Evolutionary conservation across 2,797 vertebrate species (phyloP), one percentile per base, ranked within the genome.

Genomic region (Knipowitschia caucasica): DNA sequence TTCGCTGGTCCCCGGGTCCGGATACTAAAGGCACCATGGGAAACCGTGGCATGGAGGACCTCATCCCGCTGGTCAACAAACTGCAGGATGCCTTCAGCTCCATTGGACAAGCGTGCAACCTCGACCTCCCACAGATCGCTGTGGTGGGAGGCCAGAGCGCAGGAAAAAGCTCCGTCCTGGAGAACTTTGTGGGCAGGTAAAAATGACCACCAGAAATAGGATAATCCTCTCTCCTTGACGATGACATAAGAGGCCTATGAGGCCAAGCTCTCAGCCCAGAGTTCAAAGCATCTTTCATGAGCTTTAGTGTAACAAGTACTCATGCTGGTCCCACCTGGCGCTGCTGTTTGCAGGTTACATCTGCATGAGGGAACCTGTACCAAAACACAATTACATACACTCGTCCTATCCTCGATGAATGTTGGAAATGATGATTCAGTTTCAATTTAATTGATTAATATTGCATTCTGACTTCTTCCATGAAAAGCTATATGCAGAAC

Each of bases 181-280:
- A 97, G 90, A 97, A 94, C 92, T 97, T 95, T 86, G 94, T 97
- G n/a, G 95, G 94, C 83, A 94, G 92, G 94, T 96, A 82, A 79
- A 71, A 67, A 25, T 68, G 71, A 83, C 71, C 66, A 76, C 77
- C 65, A 63, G 62, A 81, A 82, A 76, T 77, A 83, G 78, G 75
- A 77, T 86, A 83, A 85, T 87, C 76, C 76, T 71, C 26, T 74
- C 53, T 70, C 50, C 84, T 78, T 79, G 63, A 63, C 58, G 44
- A 62, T 83, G 79, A 77, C 75, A 61, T 83, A 84, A 84, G 77
- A 84, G 62, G 81, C 78, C 80, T 72, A 64, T 55, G 50, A 21
- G 33, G 67, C 51, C 62, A 66, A 46, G 65, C 68, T 67, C 45
- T 53, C 18, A 43, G 50, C 45, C 51, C n/a, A 50, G 58, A 64